Base-by-base conservation (phyloP, 2,113 vertebrate genomes). In the Hyaena hyaena region DNA sequence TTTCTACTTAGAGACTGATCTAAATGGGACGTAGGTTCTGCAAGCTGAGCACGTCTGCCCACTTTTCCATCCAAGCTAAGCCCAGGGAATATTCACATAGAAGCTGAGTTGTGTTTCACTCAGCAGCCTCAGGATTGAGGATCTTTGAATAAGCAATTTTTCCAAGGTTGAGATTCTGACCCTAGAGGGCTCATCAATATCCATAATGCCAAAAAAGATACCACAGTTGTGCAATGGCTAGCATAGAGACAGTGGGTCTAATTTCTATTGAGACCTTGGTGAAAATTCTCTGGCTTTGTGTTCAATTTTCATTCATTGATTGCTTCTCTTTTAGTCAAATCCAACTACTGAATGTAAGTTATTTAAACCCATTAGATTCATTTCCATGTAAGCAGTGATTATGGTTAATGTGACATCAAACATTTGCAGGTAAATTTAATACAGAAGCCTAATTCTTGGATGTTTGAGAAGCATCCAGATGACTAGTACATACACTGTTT, bases 111-210 rank as follows among this genome's bases (percentile, higher is more conserved):
- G 5, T 81, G n/a, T 39, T 23, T 97, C 76, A 76, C 26, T 90
- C 26, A 73, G 35, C 31, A 88, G 73, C 3, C 45, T 88, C 21
- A 43, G 80, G 58, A 82, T 19, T 80, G 39, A 5, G 96, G 82
- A 77, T 68, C 31, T 93, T 88, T 92, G 33, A 96, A 97, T 95
- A 96, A 97, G 53, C 73, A 93, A 53, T 69, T 96, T 97, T 92
- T 74, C 45, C 31, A 91, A 90, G 53, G 73, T 35, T 86, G 76
- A 96, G 28, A 77, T 74, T 53, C 23, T 93, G 82, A 96, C 68
- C 71, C 73, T 45, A 77, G 24, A 91, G 53, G 24, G 35, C 63
- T 85, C 61, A 95, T 98, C 82, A 80, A 94, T 96, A 97, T 79
- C 69, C 65, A 93, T 85, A 45, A 95, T 89, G 53, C 89, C 50